These are phyloP conservation scores for Idaea dimidiata DNA, from an alignment of 2,888 invertebrate species.

Conservation along the genomic window DNA sequence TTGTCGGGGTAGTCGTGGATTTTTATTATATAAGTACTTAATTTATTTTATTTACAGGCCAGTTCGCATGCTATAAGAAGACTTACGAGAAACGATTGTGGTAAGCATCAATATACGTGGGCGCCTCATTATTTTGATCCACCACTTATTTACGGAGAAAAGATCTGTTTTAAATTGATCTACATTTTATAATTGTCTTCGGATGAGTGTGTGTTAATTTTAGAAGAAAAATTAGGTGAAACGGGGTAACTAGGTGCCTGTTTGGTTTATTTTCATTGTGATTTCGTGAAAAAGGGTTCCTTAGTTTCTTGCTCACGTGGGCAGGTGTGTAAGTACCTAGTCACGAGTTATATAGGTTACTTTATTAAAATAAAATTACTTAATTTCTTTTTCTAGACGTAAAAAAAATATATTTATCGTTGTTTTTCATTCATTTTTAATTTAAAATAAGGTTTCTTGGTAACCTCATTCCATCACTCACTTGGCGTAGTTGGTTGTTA, in stretches of 20 bases:
- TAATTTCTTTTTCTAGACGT: neutral
- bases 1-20: no score
- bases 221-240: neutral
- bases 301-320: neutral
- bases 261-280: neutral
- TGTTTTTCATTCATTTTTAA: no score
- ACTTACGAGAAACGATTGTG: no score
- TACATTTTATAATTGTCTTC: constrained; percentile 8
- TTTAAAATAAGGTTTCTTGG: no score
- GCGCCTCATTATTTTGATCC: constrained; percentile 26
- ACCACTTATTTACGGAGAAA: constrained; percentile 5
- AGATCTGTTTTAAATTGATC: constrained; percentile 11
- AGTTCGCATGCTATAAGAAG: no score
- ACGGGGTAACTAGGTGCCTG: neutral
- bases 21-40: no score
- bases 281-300: neutral
- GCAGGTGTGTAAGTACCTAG: neutral
- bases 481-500: no score
- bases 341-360: neutral
- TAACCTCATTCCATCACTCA: no score
- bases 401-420: neutral
- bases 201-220: neutral
- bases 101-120: no score
- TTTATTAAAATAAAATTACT: neutral
- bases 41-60: no score